Conservation (phyloP, 2,888 invertebrate species). For the Lepidochitona cinerea region DNA sequence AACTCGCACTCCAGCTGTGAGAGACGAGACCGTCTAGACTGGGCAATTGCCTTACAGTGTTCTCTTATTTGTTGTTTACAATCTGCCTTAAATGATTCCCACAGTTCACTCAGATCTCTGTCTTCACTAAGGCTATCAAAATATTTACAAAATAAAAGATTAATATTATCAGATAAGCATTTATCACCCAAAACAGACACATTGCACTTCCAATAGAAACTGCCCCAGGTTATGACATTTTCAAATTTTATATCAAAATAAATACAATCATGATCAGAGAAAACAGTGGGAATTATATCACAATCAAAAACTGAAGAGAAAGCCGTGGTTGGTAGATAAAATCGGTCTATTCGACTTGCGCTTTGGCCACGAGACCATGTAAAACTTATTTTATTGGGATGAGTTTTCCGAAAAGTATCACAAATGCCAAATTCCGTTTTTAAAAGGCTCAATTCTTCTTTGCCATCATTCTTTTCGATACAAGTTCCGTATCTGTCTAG, state of each 20-base stretch:
- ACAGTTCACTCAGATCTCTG: neutral
- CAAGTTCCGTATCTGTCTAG: constrained; percentile 21
- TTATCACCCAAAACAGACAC: neutral
- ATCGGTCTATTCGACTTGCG: neutral
- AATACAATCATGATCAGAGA: neutral
- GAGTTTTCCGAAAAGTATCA: constrained; percentile 14
- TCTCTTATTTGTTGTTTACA: neutral
- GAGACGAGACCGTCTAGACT: neutral
- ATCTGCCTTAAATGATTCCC: neutral
- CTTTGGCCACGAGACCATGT: neutral
- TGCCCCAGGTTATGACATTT: neutral
- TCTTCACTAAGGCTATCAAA: neutral
- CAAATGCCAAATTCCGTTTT: constrained; percentile 16
- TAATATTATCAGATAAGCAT: neutral
- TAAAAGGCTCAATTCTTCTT: constrained; percentile 12
- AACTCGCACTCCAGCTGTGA: neutral
- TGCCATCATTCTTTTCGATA: constrained; percentile 8
- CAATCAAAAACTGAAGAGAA: neutral
- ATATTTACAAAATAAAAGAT: neutral
- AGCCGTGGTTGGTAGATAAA: neutral
- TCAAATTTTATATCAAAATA: neutral
- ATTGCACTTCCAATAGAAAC: neutral
- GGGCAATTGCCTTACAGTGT: neutral
- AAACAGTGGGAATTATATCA: neutral
- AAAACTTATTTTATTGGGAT: constrained; percentile 11